Evolutionary conservation across 1,140 invertebrate species (phyloP).

Genomic region (Aphelenchoides fujianensis): DNA sequence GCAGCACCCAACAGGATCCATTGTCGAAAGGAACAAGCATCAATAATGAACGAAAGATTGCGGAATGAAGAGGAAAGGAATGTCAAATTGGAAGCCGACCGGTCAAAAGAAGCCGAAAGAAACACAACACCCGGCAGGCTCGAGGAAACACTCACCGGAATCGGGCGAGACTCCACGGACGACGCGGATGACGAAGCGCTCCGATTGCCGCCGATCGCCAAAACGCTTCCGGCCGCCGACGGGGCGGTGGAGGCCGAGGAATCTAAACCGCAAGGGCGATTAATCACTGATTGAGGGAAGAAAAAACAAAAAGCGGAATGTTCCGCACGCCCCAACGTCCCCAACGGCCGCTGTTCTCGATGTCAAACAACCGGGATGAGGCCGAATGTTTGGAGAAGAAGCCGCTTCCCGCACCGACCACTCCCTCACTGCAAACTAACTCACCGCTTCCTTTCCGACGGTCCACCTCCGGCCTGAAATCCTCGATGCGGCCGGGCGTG

Average conservation of each 20-base stretch:
- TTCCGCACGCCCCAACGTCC: no score
- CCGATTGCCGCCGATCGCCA: not conserved
- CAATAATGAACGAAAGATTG: no score
- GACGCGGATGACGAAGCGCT: not conserved
- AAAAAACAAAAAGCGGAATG: not conserved
- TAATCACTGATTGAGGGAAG: not conserved
- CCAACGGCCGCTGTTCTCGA: no score
- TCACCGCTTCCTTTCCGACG: not conserved
- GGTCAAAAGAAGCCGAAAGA: not conserved
- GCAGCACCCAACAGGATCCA: no score
- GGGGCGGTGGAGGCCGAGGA: no score
- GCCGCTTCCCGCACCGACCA: no score
- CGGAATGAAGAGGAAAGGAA: not conserved
- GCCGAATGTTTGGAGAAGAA: no score
- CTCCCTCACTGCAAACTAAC: not conserved
- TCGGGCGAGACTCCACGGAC: not conserved
- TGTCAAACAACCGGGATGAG: no score
- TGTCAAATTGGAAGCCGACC: not conserved
- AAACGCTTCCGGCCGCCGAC: no score
- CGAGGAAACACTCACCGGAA: not conserved
- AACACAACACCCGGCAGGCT: not conserved
- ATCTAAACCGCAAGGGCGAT: not conserved
- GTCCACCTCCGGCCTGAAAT: constrained; percentile 1
- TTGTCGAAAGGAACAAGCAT: no score
- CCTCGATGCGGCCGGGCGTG: not conserved